Evolutionary conservation across 2,888 invertebrate species (phyloP).

Genomic region (Craniophora ligustri): DNA sequence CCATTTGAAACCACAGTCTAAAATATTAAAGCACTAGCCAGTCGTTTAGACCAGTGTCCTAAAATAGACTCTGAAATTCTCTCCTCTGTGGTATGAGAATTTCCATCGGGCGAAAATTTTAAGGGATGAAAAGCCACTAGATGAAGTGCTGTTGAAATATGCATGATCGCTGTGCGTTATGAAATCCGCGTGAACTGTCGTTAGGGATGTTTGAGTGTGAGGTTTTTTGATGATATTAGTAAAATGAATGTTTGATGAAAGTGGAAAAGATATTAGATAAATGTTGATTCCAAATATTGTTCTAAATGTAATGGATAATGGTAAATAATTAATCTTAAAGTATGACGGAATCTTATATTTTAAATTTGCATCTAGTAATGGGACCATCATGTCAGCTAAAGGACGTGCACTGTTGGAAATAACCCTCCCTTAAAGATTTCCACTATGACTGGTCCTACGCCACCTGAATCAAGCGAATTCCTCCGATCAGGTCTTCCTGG

Average conservation of each 20-base stretch:
- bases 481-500: too few species aligned
- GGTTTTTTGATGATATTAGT: constrained; percentile 2
- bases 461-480: too few species aligned
- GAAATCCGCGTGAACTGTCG: constrained; percentile 31
- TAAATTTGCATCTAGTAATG: too few species aligned
- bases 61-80: constrained; percentile 34
- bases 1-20: constrained; percentile 7
- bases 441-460: too few species aligned
- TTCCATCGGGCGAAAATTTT: constrained; percentile 42
- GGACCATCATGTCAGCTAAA: too few species aligned
- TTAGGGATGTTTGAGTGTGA: constrained; percentile 7
- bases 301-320: too few species aligned
- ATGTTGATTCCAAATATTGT: too few species aligned
- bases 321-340: too few species aligned
- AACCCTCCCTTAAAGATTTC: too few species aligned
- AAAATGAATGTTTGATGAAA: constrained; percentile 15
- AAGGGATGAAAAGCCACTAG: constrained; percentile 38
- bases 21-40: constrained; percentile 36
- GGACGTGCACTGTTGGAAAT: too few species aligned
- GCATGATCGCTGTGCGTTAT: constrained; percentile 20
- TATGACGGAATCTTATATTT: too few species aligned
- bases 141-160: constrained; percentile 43
- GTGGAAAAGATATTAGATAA: too few species aligned
- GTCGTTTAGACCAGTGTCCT: constrained; percentile 40
- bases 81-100: constrained; percentile 27